Base-by-base conservation (phyloP, 2,113 vertebrate genomes). In the Spea bombifrons region DNA sequence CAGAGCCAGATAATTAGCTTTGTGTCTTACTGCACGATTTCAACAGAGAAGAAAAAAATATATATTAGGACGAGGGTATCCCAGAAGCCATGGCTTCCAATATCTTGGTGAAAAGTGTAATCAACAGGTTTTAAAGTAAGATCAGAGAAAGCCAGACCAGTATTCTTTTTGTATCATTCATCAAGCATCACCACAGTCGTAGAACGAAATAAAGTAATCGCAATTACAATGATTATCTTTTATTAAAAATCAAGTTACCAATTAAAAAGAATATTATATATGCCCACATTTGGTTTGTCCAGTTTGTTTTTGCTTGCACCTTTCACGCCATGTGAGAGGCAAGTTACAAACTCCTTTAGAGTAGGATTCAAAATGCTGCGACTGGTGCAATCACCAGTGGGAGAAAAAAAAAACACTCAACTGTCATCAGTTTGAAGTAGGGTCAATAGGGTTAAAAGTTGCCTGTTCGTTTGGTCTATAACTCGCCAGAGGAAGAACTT, bases 401-500 rank as follows among this genome's bases (percentile, higher is more conserved):
- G 15, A 53, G 45, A 45, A 47, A 55, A 78, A 53, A 59, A 66
- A 16, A 49, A 55, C 12, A 12, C 66, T 30, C 55, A 17, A 63
- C 46, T 50, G 45, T 68, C 71, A 74, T 45, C 71, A 68, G 63
- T 63, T n/a, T 49, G 61, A 79, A 75, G 53, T 68, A 47, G 75
- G 83, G 71, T 75, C 75, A 43, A 0, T 80, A 81, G 52, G 87
- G 73, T 77, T 67, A 67, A 78, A 82, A 85, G 67, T 87, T 81
- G 83, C 43, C 83, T 69, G 84, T 84, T 75, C 66, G 43, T 81
- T 81, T 10, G 79, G 85, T 79, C 87, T 76, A 78, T 78, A 83
- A 83, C 73, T 57, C 84, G 83, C 86, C 83, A 82, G 83, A 85
- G 88, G 84, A 84, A 78, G 44, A 83, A 86, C 81, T 55, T 80